Percentiles rank a stretch among this genome's conserved stretches.
These are phyloP conservation scores for Trachelus tabidus DNA, from an alignment of 2,888 invertebrate species.

Conservation along the genomic window DNA sequence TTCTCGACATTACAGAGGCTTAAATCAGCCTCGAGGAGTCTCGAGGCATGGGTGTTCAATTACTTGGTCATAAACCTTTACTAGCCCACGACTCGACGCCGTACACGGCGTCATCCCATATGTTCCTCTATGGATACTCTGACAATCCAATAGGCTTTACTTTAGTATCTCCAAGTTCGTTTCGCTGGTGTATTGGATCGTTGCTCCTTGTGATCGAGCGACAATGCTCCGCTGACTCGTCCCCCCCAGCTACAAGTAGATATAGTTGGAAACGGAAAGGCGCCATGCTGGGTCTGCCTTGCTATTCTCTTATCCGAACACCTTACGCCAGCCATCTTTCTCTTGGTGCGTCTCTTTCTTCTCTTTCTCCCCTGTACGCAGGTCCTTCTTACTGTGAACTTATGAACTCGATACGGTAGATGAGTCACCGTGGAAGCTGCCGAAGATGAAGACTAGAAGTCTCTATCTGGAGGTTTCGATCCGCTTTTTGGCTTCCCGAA, in stretches of 20 bases:
- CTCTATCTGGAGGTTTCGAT: slow-evolving; percentile 24
- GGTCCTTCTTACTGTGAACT: slow-evolving; percentile 15
- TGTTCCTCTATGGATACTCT: slow-evolving; percentile 38
- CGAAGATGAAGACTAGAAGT: slow-evolving; percentile 14
- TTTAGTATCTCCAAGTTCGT: slow-evolving; percentile 42
- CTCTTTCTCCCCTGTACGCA: neutral
- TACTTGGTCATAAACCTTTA: slow-evolving; percentile 56
- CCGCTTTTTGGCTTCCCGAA: slow-evolving; percentile 27
- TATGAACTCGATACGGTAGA: slow-evolving; percentile 7
- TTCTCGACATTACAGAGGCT: slow-evolving; percentile 45
- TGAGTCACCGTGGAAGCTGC: neutral
- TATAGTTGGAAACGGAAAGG: neutral
- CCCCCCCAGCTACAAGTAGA: neutral
- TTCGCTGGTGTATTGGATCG: slow-evolving; percentile 1
- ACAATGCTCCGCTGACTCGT: neutral
- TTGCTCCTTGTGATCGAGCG: slow-evolving; percentile 1
- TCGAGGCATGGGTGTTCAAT: slow-evolving; percentile 55
- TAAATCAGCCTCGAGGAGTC: slow-evolving; percentile 54
- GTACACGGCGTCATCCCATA: slow-evolving; percentile 33
- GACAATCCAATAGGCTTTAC: slow-evolving; percentile 44
- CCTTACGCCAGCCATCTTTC: neutral
- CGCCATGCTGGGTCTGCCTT: neutral
- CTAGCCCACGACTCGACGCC: slow-evolving; percentile 41
- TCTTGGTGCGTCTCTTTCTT: neutral
- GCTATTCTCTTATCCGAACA: neutral